phyloP scores from a whole-genome alignment of 2,888 invertebrate genomes.

The Pristionchus maxplancki region DNA sequence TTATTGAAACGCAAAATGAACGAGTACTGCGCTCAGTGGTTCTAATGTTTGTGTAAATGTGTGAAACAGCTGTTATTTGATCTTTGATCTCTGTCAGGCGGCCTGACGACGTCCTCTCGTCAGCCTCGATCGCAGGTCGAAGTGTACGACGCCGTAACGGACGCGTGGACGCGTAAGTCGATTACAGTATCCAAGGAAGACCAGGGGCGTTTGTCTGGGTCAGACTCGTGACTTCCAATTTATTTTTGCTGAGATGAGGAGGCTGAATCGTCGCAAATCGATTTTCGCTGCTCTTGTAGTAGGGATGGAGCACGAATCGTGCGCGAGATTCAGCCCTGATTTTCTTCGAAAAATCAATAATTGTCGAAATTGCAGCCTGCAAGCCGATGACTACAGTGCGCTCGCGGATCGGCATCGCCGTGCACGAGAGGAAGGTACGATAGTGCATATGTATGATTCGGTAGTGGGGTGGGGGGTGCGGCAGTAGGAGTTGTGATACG shows the following conservation, averaged over 20 bases:
- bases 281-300: too few species aligned
- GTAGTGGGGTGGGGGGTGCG: not conserved
- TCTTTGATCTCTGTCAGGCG: constrained; percentile 39
- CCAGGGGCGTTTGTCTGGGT: not conserved
- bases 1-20: too few species aligned
- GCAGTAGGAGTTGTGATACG: not conserved
- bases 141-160: constrained; percentile 47
- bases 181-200: not conserved
- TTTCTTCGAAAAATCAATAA: too few species aligned
- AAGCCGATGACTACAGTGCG: constrained; percentile 89
- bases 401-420: constrained; percentile 88
- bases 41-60: too few species aligned
- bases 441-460: too few species aligned
- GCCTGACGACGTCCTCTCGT: constrained; percentile 15
- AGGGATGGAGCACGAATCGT: too few species aligned
- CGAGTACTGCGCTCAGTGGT: too few species aligned
- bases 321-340: too few species aligned
- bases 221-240: not conserved
- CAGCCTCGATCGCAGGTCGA: constrained; percentile 26
- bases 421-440: constrained; percentile 83
- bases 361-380: not conserved
- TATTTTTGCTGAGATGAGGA: too few species aligned
- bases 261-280: too few species aligned
- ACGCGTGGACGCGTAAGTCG: constrained; percentile 42
- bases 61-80: too few species aligned